Conservation (phyloP, 1,140 invertebrate genomes). For the Rhopalosiphum padi region DNA sequence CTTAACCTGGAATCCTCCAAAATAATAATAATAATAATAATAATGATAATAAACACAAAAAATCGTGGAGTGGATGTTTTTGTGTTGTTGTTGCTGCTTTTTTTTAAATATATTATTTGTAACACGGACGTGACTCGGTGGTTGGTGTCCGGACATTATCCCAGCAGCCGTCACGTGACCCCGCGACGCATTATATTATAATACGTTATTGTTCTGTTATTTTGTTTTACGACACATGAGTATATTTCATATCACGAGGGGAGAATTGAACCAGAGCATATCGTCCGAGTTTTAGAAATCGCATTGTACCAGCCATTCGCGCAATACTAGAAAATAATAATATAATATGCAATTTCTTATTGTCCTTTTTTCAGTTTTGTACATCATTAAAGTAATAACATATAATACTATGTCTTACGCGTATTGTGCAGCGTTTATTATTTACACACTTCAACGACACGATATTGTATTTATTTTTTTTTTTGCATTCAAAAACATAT, state of each 20-base stretch:
- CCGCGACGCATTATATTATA: not conserved
- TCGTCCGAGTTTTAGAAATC: slow-evolving; percentile 12
- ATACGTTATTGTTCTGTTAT: slow-evolving; percentile 28
- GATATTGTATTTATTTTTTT: not conserved
- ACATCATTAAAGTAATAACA: slow-evolving; percentile 6
- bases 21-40: slow-evolving; percentile 30
- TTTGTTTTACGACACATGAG: slow-evolving; percentile 6
- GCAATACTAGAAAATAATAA: slow-evolving; percentile 2
- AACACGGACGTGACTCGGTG: slow-evolving; percentile 25
- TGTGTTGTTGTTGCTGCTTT: not conserved
- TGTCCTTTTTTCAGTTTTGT: not conserved
- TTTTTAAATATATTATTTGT: not conserved
- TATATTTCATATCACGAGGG: slow-evolving; percentile 17
- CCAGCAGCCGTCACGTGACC: not conserved
- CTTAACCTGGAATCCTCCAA: not conserved
- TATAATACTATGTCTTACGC: not conserved
- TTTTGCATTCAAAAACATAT: not conserved
- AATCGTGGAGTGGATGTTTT: not conserved
- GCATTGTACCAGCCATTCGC: not conserved
- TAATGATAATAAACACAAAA: not conserved
- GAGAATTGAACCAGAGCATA: slow-evolving; percentile 1
- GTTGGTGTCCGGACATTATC: not conserved
- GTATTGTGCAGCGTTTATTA: not conserved
- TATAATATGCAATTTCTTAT: not conserved
- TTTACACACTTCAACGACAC: not conserved